These are phyloP conservation scores for Hydrochoerus hydrochaeris DNA, from an alignment of 2,113 vertebrate genomes.

Conservation along the genomic window DNA sequence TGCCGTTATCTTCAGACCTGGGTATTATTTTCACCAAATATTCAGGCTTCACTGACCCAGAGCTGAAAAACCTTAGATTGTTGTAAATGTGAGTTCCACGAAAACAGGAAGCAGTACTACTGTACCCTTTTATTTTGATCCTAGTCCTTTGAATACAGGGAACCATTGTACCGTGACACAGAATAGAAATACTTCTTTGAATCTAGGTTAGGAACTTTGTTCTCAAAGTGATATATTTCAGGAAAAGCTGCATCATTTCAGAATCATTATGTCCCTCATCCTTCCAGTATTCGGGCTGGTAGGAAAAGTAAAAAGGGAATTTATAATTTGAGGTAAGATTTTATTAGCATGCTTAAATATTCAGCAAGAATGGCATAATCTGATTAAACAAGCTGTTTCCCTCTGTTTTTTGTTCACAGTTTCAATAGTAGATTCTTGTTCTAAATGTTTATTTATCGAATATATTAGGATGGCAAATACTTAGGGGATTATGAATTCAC, in stretches of 20 bases:
- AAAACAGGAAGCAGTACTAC: constrained; percentile 32
- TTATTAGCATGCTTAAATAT: background rate
- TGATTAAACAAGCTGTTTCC: constrained; percentile 50
- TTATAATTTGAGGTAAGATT: constrained; percentile 21
- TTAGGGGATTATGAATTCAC: constrained; percentile 5
- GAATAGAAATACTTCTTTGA: constrained; percentile 49
- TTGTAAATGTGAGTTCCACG: constrained; percentile 40
- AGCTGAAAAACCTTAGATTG: constrained; percentile 59
- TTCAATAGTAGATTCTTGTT: constrained; percentile 36
- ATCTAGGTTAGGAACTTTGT: constrained; percentile 45
- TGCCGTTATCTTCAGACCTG: constrained; percentile 28
- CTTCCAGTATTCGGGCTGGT: background rate
- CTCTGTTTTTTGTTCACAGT: constrained; percentile 46
- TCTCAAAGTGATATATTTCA: constrained; percentile 60
- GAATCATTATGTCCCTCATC: background rate
- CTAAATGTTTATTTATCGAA: background rate
- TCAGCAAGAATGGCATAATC: background rate
- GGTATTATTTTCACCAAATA: background rate
- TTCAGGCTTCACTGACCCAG: background rate
- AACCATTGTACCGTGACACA: constrained; percentile 7
- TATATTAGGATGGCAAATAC: constrained; percentile 12
- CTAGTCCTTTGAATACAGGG: constrained; percentile 48
- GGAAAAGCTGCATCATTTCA: constrained; percentile 2
- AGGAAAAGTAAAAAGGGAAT: background rate
- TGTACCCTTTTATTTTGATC: constrained; percentile 47